Evolutionary conservation across 2,797 vertebrate species (phyloP).

Genomic region (Mormyrus hasselquistii): DNA sequence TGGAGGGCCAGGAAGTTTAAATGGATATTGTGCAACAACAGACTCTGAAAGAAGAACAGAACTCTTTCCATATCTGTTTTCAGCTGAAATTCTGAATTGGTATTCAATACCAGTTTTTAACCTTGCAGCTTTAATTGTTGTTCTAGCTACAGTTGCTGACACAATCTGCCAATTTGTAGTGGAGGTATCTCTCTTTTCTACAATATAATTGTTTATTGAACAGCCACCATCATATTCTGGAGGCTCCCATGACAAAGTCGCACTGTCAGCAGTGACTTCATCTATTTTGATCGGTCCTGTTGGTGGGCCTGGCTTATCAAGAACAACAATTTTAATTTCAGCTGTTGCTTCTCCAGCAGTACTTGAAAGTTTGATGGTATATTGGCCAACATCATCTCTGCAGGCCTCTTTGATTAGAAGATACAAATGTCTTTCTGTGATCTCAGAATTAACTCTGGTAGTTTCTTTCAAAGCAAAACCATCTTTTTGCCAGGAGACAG

Average conservation of each 20-base stretch:
- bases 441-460: conserved; percentile 87
- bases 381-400: conserved; percentile 88
- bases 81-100: conserved; percentile 95
- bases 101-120: conserved; percentile 92
- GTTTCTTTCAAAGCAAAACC: conserved; percentile 81
- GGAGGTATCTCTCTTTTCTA: conserved; percentile 96
- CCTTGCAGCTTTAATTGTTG: conserved; percentile 85
- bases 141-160: conserved; percentile 95
- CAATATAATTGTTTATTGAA: conserved; percentile 91
- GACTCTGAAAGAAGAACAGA: conserved; percentile 76
- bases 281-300: conserved; percentile 90
- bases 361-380: conserved; percentile 80
- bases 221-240: conserved; percentile 92
- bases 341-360: conserved; percentile 78
- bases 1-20: conserved; percentile 81
- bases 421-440: conserved; percentile 70
- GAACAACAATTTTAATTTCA: conserved; percentile 78
- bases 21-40: conserved; percentile 89
- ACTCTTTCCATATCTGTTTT: conserved; percentile 97
- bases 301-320: conserved; percentile 96
- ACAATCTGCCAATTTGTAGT: conserved; percentile 95
- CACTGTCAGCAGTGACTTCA: conserved; percentile 88
- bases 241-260: conserved; percentile 81
- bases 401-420: conserved; percentile 88
- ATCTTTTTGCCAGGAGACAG: conserved; percentile 84